phyloP scores from a whole-genome alignment of 1,140 invertebrate genomes.

The Bombus sylvicola region DNA sequence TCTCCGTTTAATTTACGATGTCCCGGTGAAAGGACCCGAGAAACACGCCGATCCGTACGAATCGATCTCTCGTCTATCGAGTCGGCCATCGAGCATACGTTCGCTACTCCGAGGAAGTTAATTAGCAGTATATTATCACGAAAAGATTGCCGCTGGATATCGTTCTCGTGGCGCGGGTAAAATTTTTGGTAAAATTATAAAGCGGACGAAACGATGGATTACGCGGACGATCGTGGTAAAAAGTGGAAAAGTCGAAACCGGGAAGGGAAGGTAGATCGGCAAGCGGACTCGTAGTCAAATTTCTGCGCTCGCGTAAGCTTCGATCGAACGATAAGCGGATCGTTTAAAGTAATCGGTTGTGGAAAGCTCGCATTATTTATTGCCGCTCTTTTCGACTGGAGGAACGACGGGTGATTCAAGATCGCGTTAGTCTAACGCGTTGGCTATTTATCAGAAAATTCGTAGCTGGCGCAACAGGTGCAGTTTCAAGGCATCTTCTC shows the following conservation, averaged over 20 bases:
- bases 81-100: not conserved
- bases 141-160: slow-evolving; percentile 7
- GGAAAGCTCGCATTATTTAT: slow-evolving; percentile 7
- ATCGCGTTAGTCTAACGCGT: slow-evolving; percentile 48
- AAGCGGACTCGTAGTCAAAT: too few relatives aligned
- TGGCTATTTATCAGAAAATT: slow-evolving; percentile 65
- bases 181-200: not conserved
- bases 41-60: slow-evolving; percentile 16
- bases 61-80: slow-evolving; percentile 59
- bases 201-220: not conserved
- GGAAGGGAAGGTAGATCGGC: not conserved
- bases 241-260: not conserved
- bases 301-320: not conserved
- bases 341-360: slow-evolving; percentile 11
- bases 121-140: slow-evolving; percentile 63
- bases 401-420: slow-evolving; percentile 35
- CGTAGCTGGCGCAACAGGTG: slow-evolving; percentile 66
- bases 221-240: not conserved
- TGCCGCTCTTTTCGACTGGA: not conserved
- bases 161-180: not conserved
- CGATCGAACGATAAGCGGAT: not conserved
- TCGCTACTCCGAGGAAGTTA: slow-evolving; percentile 38
- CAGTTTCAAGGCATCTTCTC: slow-evolving; percentile 60
- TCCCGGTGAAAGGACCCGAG: slow-evolving; percentile 71
- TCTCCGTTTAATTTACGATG: slow-evolving; percentile 77